Percentiles rank a stretch among this genome's conserved stretches.
These are phyloP conservation scores for Plotosus lineatus DNA, from an alignment of 2,113 vertebrate genomes.

Conservation along the genomic window DNA sequence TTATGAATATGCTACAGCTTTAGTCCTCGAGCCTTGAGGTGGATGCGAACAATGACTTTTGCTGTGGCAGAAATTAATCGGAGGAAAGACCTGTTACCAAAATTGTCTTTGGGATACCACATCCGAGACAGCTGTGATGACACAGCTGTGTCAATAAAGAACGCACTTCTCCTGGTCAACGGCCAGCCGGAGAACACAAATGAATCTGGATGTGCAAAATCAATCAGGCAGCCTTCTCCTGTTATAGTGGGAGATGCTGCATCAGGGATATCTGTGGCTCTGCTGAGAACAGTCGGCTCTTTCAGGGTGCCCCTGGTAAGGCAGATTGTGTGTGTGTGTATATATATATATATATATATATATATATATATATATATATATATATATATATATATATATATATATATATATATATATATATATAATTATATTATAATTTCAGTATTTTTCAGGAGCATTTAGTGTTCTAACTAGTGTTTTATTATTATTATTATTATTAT, in stretches of 20 bases:
- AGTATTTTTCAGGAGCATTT: no score
- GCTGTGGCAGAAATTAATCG: constrained; percentile 70
- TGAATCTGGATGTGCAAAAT: constrained; percentile 51
- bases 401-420: background rate
- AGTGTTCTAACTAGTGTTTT: background rate
- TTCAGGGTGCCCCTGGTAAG: constrained; percentile 71
- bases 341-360: no score
- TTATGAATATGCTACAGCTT: constrained; percentile 58
- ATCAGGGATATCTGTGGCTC: constrained; percentile 66
- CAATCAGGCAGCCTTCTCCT: constrained; percentile 55
- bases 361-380: no score
- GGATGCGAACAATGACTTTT: constrained; percentile 73
- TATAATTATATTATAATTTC: no score
- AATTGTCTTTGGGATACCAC: constrained; percentile 68
- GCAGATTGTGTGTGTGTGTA: background rate
- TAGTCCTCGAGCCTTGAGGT: constrained; percentile 66
- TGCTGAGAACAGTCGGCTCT: constrained; percentile 66
- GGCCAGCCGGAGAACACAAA: constrained; percentile 57
- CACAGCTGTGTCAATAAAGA: constrained; percentile 63
- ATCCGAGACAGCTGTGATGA: constrained; percentile 70
- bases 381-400: background rate
- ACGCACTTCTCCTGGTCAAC: constrained; percentile 65
- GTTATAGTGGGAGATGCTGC: constrained; percentile 71
- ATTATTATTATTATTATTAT: background rate
- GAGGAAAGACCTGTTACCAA: constrained; percentile 66